Evolutionary conservation across 2,797 vertebrate species (phyloP).

Genomic region (Sebastes aleutianus): DNA sequence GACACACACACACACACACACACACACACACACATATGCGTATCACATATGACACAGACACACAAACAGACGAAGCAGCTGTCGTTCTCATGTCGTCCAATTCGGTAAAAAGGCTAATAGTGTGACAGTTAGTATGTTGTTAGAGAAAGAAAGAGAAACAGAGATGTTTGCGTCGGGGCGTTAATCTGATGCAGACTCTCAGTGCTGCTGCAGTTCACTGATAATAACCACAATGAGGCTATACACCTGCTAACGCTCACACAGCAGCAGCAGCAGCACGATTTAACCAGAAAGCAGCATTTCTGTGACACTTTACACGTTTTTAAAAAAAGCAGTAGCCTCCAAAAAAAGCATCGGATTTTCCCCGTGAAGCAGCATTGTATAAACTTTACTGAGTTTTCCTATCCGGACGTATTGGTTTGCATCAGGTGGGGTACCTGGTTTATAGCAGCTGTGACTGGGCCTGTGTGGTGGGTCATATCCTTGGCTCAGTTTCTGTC

Average conservation of each 20-base stretch:
- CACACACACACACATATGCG: background rate
- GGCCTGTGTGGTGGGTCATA: slow-evolving; percentile 40
- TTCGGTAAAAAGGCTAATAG: slow-evolving; percentile 1
- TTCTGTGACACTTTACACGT: slow-evolving; percentile 17
- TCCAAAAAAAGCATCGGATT: slow-evolving; percentile 23
- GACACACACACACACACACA: background rate
- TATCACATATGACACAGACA: slow-evolving; percentile 8
- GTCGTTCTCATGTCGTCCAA: slow-evolving; percentile 22
- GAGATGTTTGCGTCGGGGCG: slow-evolving; percentile 20
- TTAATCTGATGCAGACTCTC: slow-evolving; percentile 80
- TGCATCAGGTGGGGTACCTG: slow-evolving; percentile 60
- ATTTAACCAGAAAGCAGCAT: slow-evolving; percentile 48
- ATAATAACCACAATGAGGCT: slow-evolving; percentile 82
- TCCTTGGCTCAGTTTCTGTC: slow-evolving; percentile 51
- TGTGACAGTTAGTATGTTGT: slow-evolving; percentile 24
- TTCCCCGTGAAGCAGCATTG: slow-evolving; percentile 29
- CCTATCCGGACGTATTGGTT: slow-evolving; percentile 28
- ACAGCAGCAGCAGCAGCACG: slow-evolving; percentile 30
- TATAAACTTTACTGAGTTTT: slow-evolving; percentile 49
- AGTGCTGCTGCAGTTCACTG: slow-evolving; percentile 67
- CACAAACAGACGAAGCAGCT: slow-evolving; percentile 34
- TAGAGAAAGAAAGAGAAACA: slow-evolving; percentile 15
- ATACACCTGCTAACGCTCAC: slow-evolving; percentile 75
- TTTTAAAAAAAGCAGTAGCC: background rate
- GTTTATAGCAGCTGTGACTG: slow-evolving; percentile 57